Evolutionary conservation across 2,113 vertebrate genomes (phyloP), one percentile per base, ranked within the genome.

Genomic region (Otocyon megalotis): DNA sequence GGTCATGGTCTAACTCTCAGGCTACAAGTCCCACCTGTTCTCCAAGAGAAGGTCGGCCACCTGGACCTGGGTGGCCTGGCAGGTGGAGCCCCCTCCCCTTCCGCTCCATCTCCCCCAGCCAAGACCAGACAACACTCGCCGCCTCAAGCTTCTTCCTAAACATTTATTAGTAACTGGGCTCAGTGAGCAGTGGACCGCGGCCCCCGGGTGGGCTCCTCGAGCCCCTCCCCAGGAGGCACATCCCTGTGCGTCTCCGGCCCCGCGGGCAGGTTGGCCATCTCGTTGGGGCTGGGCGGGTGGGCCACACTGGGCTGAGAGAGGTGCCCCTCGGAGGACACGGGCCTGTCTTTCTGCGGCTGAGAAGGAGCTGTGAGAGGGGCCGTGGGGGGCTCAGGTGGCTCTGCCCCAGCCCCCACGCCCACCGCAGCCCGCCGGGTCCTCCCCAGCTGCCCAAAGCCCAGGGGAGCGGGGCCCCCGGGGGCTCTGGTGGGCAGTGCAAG

Each of bases 261-360:
- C 3, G 3, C 2, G 5, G 2, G 10, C 54, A 71, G 65, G 35
- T 3, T 9, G 5, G 20, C 16, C 3, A 15, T 62, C 53, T 4
- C 65, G 0, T 60, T 8, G 1, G 60, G 26, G 35, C 90, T 94
- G 77, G 92, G 76, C 1, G 80, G 90, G 20, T 58, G 85, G 32
- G 0, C 32, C 54, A 32, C 24, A 1, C n/a, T 53, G 0, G 2
- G 14, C 67, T n/a, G 96, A 30, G 96, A 54, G 30, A 92, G 74
- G 69, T 0, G 97, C 8, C 97, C 93, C n/a, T 97, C 76, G 0
- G 97, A 98, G 0, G 98, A 98, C 24, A 97, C 30, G 0, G 98
- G 96, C 60, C 97, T 95, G 30, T 98, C 98, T 88, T 94, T 96
- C 16, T 4, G 56, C 0, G 90, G 98, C 26, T 28, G 24, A 2